These are phyloP conservation scores for Protaetia brevitarsis DNA, from an alignment of 1,140 invertebrate species.

Conservation along the genomic window DNA sequence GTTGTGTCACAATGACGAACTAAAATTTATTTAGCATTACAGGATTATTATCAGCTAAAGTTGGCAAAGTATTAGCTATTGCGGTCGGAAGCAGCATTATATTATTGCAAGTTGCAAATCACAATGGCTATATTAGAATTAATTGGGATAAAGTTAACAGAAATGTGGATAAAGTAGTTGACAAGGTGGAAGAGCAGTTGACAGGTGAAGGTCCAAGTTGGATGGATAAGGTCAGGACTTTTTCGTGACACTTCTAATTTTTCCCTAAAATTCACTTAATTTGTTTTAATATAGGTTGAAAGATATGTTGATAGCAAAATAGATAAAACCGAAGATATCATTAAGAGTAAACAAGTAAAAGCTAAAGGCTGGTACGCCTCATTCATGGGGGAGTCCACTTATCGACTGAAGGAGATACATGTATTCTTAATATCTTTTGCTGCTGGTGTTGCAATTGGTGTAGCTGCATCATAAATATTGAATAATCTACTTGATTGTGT, in stretches of 20 bases:
- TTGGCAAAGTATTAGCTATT: slow-evolving; percentile 85
- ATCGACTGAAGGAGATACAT: slow-evolving; percentile 67
- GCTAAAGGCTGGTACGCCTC: slow-evolving; percentile 68
- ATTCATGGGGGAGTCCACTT: slow-evolving; percentile 61
- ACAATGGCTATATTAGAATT: slow-evolving; percentile 88
- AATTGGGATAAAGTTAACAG: slow-evolving; percentile 85
- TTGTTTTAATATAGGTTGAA: slow-evolving; percentile 56
- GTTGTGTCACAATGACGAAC: background rate
- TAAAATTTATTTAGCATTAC: slow-evolving; percentile 65
- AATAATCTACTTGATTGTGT: no score
- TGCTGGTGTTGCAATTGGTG: slow-evolving; percentile 67
- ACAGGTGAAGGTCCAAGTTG: slow-evolving; percentile 66
- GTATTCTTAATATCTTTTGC: slow-evolving; percentile 71
- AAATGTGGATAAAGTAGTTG: slow-evolving; percentile 75
- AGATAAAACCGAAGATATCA: slow-evolving; percentile 68
- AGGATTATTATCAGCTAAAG: slow-evolving; percentile 86
- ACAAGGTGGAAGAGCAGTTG: slow-evolving; percentile 77
- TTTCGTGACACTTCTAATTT: background rate
- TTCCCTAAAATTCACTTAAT: background rate
- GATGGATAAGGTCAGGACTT: slow-evolving; percentile 76
- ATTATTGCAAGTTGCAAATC: slow-evolving; percentile 83
- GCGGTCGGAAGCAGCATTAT: slow-evolving; percentile 86
- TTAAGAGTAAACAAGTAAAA: slow-evolving; percentile 64
- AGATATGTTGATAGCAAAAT: slow-evolving; percentile 74
- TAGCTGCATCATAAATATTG: slow-evolving; percentile 41